These are phyloP conservation scores for Xenops minutus DNA, from an alignment of 2,797 vertebrate species.

Conservation along the genomic window DNA sequence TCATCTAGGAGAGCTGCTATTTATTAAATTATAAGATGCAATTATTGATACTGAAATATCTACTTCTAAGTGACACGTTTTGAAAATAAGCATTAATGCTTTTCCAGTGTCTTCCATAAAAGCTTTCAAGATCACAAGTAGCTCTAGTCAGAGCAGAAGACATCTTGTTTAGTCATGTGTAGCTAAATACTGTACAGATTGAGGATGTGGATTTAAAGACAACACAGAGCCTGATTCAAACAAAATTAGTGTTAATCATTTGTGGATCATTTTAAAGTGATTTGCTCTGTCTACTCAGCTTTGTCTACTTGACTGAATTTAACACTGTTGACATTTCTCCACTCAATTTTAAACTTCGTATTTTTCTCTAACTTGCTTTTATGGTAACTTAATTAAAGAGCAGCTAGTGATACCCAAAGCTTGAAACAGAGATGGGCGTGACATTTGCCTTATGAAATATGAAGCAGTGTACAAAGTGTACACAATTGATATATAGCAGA, in stretches of 20 bases:
- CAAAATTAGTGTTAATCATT: neutral
- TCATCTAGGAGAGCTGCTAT: slow-evolving; percentile 8
- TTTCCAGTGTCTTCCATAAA: neutral
- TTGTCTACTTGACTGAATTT: neutral
- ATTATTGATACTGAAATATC: slow-evolving; percentile 53
- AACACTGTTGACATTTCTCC: neutral
- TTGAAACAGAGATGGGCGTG: neutral
- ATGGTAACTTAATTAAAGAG: neutral
- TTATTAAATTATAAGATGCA: slow-evolving; percentile 43
- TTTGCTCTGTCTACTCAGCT: neutral
- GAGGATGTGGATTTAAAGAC: neutral
- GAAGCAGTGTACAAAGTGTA: neutral
- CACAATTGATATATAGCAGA: neutral
- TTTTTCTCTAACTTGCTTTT: neutral
- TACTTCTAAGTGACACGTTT: neutral
- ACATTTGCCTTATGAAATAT: neutral
- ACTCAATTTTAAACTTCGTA: neutral
- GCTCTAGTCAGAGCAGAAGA: neutral
- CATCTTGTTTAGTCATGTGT: neutral
- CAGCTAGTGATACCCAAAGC: neutral
- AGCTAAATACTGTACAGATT: neutral
- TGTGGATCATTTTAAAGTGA: neutral
- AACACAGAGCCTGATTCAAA: neutral
- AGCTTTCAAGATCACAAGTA: neutral
- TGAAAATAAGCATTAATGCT: slow-evolving; percentile 18